Base-by-base conservation (phyloP, 2,888 invertebrate species). In the Ophion obscuratus region DNA sequence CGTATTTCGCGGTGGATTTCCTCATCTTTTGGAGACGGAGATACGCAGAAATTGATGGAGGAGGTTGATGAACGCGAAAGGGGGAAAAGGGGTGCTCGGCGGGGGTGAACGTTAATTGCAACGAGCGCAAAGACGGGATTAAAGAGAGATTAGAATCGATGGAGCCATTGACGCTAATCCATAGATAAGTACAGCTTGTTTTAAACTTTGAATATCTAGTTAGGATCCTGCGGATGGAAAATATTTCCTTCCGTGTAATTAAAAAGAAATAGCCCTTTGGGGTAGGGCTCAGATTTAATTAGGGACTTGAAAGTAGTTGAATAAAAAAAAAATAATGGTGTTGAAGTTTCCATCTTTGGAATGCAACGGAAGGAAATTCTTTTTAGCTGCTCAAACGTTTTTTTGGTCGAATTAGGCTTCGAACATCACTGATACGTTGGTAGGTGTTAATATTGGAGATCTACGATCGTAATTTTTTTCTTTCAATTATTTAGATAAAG, bases 101-200 rank as follows among this genome's bases (percentile, higher is more conserved):
- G 68, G 31, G 47, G 83, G n/a, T 73, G 31, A 47, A 71, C 70
- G 77, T 68, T 67, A 64, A 75, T 74, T 57, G 70, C 71, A 76
- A 80, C 70, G 75, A 74, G 68, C 66, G 87, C 81, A 68, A 82
- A 68, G 73, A 87, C 77, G 88, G 85, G 90, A 89, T 89, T 88
- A 88, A 24, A 80, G 79, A 76, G 83, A 88, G 88, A 86, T 89
- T 89, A 89, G 87, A 87, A 84, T 80, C 81, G 85, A 64, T 40
- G 80, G 71, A 83, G 82, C 87, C 87, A 90, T 90, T 90, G 90
- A 88, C 89, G 87, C 86, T 90, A 89, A 89, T 90, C 89, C 81
- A 87, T 64, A 27, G 62, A 44, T n/a, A 59, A 61, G 27, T 53
- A 27, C 27, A 47, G 27, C 9, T 31, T n/a, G 9, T 70, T 70